These are phyloP conservation scores for Falco berigora DNA, from an alignment of 2,797 vertebrate genomes.

Conservation along the genomic window DNA sequence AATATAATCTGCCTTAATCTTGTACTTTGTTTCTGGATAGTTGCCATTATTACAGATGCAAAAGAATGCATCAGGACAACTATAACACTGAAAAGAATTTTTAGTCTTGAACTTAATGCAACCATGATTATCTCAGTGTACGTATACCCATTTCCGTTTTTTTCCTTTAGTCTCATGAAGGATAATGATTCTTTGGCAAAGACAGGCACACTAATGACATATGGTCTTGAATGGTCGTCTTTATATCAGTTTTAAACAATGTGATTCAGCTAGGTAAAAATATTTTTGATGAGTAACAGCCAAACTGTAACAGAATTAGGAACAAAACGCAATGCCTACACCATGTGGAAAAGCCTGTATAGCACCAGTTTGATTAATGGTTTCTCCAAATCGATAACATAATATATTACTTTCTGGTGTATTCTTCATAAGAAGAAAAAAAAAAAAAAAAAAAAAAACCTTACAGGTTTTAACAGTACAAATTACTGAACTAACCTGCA, in stretches of 20 bases:
- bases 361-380: background rate
- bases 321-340: background rate
- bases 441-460: background rate
- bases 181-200: background rate
- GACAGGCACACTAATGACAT: background rate
- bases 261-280: background rate
- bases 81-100: background rate
- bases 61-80: background rate
- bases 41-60: background rate
- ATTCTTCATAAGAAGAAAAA: background rate
- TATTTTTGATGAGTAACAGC: background rate
- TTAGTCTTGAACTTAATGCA: background rate
- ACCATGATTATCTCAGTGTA: background rate
- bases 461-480: background rate
- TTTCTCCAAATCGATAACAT: background rate
- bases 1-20: background rate
- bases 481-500: constrained; percentile 81
- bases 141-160: background rate
- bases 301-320: background rate
- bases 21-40: background rate
- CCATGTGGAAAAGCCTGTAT: background rate
- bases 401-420: background rate
- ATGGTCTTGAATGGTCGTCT: background rate
- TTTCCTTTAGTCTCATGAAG: background rate
- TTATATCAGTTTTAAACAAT: background rate